A percentile compares a stretch with the other conserved stretches of the same genome.
Conservation (phyloP, 1,140 invertebrate species). For the Drosophila truncata region DNA sequence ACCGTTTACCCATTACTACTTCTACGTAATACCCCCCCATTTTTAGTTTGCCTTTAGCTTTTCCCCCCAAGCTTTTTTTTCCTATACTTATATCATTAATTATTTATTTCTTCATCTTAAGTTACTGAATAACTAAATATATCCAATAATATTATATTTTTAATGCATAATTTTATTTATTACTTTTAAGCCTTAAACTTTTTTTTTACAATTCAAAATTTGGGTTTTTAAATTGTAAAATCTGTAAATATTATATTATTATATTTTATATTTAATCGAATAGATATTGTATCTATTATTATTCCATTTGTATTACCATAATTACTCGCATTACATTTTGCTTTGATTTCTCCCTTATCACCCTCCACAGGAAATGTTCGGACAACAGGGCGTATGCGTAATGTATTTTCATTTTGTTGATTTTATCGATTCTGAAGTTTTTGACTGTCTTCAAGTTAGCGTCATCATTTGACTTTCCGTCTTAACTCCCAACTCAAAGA, state of each 20-base stretch:
- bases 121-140: not conserved
- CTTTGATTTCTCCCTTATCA: not conserved
- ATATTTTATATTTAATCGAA: not conserved
- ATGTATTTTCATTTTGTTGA: slow-evolving; percentile 8
- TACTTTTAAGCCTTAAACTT: too few relatives aligned
- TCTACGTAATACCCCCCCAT: slow-evolving; percentile 1
- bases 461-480: not conserved
- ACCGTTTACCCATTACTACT: not conserved
- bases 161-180: too few relatives aligned
- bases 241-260: not conserved
- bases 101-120: not conserved
- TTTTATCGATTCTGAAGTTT: slow-evolving; percentile 8
- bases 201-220: too few relatives aligned
- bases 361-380: not conserved
- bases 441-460: slow-evolving; percentile 6
- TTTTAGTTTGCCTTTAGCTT: not conserved
- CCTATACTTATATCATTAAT: not conserved
- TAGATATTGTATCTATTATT: not conserved
- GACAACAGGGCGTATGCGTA: slow-evolving; percentile 31
- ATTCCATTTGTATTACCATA: not conserved
- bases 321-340: not conserved
- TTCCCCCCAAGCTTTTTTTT: not conserved
- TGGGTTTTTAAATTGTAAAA: too few relatives aligned
- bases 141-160: not conserved
- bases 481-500: not conserved